Percentiles rank a stretch among this genome's conserved stretches.
Conservation (phyloP, 1,140 invertebrate species). For the Trigoniulus corallinus region DNA sequence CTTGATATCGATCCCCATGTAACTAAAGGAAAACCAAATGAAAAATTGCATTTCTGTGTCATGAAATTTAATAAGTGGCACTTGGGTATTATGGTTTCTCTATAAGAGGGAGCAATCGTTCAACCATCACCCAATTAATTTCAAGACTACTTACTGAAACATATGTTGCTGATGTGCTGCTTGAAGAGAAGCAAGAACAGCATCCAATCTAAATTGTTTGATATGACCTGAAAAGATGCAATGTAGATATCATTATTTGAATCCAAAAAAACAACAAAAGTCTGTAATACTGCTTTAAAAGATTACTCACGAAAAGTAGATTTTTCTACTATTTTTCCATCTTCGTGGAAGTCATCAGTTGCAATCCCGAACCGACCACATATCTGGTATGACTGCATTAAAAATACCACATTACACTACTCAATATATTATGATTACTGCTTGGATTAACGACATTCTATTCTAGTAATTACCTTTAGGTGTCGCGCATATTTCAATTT, state of each 20-base stretch:
- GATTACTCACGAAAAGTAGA: constrained; percentile 37
- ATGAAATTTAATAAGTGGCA: constrained; percentile 5
- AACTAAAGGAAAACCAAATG: constrained; percentile 33
- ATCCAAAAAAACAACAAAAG: constrained; percentile 5
- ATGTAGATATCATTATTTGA: constrained; percentile 2
- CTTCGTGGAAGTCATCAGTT: constrained; percentile 52
- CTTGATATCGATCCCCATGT: constrained; percentile 56
- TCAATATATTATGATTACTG: constrained; percentile 35
- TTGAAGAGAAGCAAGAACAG: constrained; percentile 53
- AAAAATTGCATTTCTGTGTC: constrained; percentile 7
- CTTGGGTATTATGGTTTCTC: constrained; percentile 1
- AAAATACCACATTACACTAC: constrained; percentile 14
- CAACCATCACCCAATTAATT: no score
- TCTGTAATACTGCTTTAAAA: neutral
- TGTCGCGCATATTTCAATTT: neutral
- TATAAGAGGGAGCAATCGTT: no score
- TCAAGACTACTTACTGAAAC: constrained; percentile 47
- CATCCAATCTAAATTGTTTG: constrained; percentile 43
- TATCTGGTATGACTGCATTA: constrained; percentile 42
- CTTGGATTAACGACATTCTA: constrained; percentile 32
- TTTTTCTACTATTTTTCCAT: constrained; percentile 52
- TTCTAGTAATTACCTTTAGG: constrained; percentile 26
- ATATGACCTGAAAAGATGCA: constrained; percentile 39
- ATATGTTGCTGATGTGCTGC: constrained; percentile 62
- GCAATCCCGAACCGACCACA: constrained; percentile 58